Percentiles rank a stretch among this genome's conserved stretches.
phyloP scores from a whole-genome alignment of 2,888 invertebrate species.

The Willowsia nigromaculata region DNA sequence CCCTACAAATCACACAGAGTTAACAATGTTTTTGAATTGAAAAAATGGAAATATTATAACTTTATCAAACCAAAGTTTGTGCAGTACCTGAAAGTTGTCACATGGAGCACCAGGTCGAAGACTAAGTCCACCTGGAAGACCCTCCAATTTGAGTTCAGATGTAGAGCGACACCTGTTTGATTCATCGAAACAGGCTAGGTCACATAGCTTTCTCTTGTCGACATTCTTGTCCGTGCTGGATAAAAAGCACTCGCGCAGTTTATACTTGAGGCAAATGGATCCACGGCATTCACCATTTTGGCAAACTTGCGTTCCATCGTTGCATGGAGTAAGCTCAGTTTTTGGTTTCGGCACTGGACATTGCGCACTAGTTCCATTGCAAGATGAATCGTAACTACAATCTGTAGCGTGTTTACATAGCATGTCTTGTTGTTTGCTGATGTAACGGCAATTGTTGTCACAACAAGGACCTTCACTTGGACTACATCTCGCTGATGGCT shows the following conservation, averaged over 20 bases:
- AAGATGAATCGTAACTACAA: conserved; percentile 92
- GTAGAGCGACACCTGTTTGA: conserved; percentile 88
- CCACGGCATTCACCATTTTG: conserved; percentile 95
- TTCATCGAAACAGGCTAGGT: conserved; percentile 96
- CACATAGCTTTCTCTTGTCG: conserved; percentile 93
- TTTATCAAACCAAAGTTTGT: background rate
- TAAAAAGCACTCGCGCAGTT: conserved; percentile 96
- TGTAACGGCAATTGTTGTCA: conserved; percentile 89
- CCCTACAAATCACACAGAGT: conserved; percentile 83
- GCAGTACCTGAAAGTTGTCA: conserved; percentile 94
- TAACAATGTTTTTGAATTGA: background rate
- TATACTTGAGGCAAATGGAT: conserved; percentile 96
- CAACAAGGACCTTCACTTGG: conserved; percentile 99
- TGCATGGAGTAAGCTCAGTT: conserved; percentile 93
- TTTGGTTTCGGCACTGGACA: conserved; percentile 92
- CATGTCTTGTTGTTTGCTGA: conserved; percentile 83
- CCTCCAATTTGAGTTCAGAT: conserved; percentile 88
- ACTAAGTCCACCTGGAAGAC: conserved; percentile 89
- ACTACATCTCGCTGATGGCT: conserved; percentile 90
- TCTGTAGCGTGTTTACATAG: conserved; percentile 92
- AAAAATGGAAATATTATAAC: conserved; percentile 2
- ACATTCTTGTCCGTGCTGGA: conserved; percentile 89
- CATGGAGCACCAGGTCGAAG: conserved; percentile 97
- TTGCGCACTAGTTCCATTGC: conserved; percentile 91
- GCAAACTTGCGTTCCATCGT: conserved; percentile 92